phyloP scores from a whole-genome alignment of 2,113 vertebrate genomes.

The Campylomormyrus tamandua region DNA sequence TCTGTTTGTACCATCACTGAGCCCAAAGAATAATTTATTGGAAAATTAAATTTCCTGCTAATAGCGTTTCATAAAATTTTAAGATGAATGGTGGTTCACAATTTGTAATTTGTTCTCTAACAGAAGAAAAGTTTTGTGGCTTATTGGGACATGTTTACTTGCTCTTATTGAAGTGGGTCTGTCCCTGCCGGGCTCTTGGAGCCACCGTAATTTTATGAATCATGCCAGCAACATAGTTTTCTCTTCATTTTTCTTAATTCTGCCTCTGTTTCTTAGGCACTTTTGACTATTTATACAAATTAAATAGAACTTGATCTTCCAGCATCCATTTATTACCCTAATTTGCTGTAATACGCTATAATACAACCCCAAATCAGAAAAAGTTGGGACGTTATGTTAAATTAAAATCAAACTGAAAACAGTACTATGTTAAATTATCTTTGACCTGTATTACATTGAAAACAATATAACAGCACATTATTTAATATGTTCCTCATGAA shows the following conservation, averaged over 20 bases:
- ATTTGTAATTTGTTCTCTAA: slow-evolving; percentile 40
- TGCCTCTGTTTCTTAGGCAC: background rate
- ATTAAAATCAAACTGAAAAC: no score
- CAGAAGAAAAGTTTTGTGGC: slow-evolving; percentile 23
- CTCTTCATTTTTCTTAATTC: background rate
- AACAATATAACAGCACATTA: no score
- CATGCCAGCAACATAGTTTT: background rate
- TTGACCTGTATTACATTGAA: no score
- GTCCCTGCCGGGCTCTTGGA: background rate
- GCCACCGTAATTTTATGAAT: background rate
- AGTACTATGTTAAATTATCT: no score
- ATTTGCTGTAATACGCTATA: background rate
- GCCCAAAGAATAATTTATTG: slow-evolving; percentile 39
- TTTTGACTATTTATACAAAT: background rate
- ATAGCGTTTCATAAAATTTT: slow-evolving; percentile 44
- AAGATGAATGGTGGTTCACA: slow-evolving; percentile 29
- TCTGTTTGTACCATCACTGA: slow-evolving; percentile 44
- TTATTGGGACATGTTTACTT: background rate
- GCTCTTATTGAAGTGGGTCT: background rate
- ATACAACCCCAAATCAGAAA: background rate
- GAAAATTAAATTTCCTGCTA: slow-evolving; percentile 60
- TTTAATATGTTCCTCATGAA: no score
- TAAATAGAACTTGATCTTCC: background rate
- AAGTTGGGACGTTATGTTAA: no score
- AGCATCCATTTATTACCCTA: background rate